phyloP scores from a whole-genome alignment of 2,888 invertebrate genomes.

The Aporophyla nigra region DNA sequence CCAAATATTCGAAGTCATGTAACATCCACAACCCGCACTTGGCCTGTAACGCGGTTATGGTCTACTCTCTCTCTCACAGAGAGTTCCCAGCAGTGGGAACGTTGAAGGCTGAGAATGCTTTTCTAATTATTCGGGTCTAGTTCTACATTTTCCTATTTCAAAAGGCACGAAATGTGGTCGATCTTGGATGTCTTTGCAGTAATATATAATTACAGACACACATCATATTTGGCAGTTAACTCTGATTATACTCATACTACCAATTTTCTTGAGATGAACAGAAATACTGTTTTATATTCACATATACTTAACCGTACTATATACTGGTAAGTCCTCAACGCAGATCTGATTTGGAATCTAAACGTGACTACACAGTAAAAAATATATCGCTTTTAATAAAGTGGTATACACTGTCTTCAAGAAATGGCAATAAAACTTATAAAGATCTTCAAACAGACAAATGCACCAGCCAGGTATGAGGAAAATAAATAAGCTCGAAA shows the following conservation, averaged over 20 bases:
- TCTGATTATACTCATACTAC: not conserved
- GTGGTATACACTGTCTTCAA: not conserved
- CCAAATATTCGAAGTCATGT: too few relatives aligned
- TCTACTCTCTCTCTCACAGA: too few relatives aligned
- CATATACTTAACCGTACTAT: not conserved
- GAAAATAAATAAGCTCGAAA: slow-evolving; percentile 50
- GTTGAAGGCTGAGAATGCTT: too few relatives aligned
- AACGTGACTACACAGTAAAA: not conserved
- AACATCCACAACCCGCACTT: too few relatives aligned
- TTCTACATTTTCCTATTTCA: not conserved
- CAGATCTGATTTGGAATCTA: not conserved
- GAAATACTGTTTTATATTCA: not conserved
- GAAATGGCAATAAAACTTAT: not conserved
- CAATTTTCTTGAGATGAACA: not conserved
- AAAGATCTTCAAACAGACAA: slow-evolving; percentile 6
- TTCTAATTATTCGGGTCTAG: too few relatives aligned
- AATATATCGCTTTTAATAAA: not conserved
- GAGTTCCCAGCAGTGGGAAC: too few relatives aligned
- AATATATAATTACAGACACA: not conserved
- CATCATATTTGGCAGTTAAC: not conserved
- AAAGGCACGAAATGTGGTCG: not conserved
- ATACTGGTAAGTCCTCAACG: not conserved
- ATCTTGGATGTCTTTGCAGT: not conserved
- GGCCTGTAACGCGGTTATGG: too few relatives aligned
- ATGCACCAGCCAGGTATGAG: slow-evolving; percentile 18